Base-by-base conservation (phyloP, 2,888 invertebrate genomes). In the Parochlus steinenii region DNA sequence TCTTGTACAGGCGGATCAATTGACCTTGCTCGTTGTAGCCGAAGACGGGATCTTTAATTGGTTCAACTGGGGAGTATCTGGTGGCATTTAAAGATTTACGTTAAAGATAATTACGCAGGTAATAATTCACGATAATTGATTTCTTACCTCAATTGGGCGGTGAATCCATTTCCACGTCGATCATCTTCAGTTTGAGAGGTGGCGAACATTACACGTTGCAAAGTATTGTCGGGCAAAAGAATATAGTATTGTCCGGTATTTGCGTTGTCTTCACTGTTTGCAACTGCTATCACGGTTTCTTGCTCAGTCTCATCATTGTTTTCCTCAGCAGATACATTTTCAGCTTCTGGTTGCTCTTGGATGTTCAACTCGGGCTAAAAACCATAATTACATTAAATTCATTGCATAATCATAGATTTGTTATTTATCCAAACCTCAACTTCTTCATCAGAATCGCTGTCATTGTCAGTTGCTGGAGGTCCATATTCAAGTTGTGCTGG, bases 31-130 rank as follows among this genome's bases (percentile, higher is more conserved):
- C 50, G 32, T 54, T 56, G 31, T 58, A 58, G 15, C 53, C 51
- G 30, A 53, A 61, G 11, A 61, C 43, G 1, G 61, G 59, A 44
- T 58, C 59, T 33, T 51, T 45, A 16, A 60, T 44, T 31, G 57
- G 53, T 3, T 57, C 55, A 3, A 59, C 55, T 6, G 54, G 52
- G n/a, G 51, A 50, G 34, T 58, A 59, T 30, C 47, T 51, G 25
- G 4, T 8, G 26, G 25, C 12, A 14, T 19, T 14, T n/a, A n/a
- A n/a, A n/a, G n/a, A n/a, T n/a, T n/a, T n/a, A n/a, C n/a, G n/a
- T n/a, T 16, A 31, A 31, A 20, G 22, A 15, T 34, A n/a, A 20
- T n/a, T n/a, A n/a, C n/a, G n/a, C n/a, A n/a, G n/a, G n/a, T n/a
- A n/a, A n/a, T n/a, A 25, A 25, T 17, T 10, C n/a, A 10, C 22